Evolutionary conservation across 2,888 invertebrate genomes (phyloP).

Genomic region (Microplitis deprimator): DNA sequence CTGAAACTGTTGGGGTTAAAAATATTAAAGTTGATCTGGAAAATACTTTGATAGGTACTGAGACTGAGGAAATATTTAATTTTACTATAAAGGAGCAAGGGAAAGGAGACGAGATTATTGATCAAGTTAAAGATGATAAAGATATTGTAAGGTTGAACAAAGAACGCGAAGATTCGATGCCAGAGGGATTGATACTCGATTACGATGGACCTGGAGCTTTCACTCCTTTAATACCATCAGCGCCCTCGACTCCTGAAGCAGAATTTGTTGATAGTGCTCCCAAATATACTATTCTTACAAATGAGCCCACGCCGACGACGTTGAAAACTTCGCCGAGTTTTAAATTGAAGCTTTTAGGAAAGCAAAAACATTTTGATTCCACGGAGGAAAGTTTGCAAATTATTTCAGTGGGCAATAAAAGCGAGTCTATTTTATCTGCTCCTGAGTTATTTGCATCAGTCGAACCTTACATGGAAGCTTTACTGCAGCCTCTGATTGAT

Average conservation of each 20-base stretch:
- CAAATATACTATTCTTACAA: slow-evolving; percentile 55
- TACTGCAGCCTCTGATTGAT: slow-evolving; percentile 20
- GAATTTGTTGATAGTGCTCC: slow-evolving; percentile 1
- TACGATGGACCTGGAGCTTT: slow-evolving; percentile 7
- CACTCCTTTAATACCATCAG: slow-evolving; percentile 22
- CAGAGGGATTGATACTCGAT: slow-evolving; percentile 31
- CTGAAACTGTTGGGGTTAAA: slow-evolving; percentile 46
- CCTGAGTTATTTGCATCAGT: not conserved
- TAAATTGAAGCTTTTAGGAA: slow-evolving; percentile 47
- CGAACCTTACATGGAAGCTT: slow-evolving; percentile 18
- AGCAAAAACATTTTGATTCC: slow-evolving; percentile 45
- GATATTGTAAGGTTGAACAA: not conserved
- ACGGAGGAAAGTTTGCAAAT: slow-evolving; percentile 43
- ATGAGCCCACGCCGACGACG: slow-evolving; percentile 41
- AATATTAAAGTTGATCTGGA: not conserved
- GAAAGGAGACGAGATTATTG: not conserved
- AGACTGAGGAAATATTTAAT: not conserved
- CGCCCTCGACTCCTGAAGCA: slow-evolving; percentile 14
- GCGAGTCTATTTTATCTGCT: not conserved
- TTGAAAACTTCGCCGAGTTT: slow-evolving; percentile 35
- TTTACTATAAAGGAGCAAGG: not conserved
- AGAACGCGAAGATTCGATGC: slow-evolving; percentile 5
- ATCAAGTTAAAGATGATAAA: not conserved
- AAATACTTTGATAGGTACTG: not conserved
- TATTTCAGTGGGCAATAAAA: slow-evolving; percentile 36